These are phyloP conservation scores for Spea multiplicata DNA, from an alignment of 2,113 vertebrate species.

Conservation along the genomic window DNA sequence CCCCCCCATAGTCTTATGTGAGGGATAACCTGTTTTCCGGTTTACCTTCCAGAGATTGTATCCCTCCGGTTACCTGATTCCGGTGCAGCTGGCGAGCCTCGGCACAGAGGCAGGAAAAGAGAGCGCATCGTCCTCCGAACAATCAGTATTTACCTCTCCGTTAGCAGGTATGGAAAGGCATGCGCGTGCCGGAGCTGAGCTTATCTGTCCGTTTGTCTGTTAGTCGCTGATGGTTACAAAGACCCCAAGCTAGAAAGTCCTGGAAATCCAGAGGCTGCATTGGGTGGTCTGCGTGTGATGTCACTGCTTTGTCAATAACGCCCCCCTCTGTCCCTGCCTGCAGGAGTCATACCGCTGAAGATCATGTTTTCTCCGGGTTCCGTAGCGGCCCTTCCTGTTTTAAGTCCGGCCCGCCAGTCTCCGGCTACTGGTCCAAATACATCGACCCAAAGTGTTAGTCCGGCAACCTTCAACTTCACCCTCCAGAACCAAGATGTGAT, in stretches of 20 bases:
- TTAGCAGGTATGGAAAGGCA: slow-evolving; percentile 66
- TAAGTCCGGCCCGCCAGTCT: slow-evolving; percentile 55
- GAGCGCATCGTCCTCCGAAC: slow-evolving; percentile 67
- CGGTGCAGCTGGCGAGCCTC: slow-evolving; percentile 75
- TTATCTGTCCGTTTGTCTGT: too few relatives aligned
- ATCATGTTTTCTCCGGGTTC: slow-evolving; percentile 70
- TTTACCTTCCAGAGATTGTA: slow-evolving; percentile 72
- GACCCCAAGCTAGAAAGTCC: too few relatives aligned
- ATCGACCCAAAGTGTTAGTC: slow-evolving; percentile 69
- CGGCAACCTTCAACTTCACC: slow-evolving; percentile 87
- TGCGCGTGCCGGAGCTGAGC: too few relatives aligned
- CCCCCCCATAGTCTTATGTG: too few relatives aligned
- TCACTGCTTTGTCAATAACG: neutral
- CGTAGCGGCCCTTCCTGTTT: slow-evolving; percentile 59
- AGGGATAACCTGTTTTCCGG: slow-evolving; percentile 10
- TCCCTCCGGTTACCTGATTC: slow-evolving; percentile 86
- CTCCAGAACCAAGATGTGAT: slow-evolving; percentile 87
- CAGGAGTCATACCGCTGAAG: slow-evolving; percentile 79
- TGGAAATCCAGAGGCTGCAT: neutral
- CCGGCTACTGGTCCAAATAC: slow-evolving; percentile 53
- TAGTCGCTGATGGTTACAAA: too few relatives aligned
- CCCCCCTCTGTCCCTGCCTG: slow-evolving; percentile 24
- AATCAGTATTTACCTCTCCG: slow-evolving; percentile 74
- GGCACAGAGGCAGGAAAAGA: slow-evolving; percentile 61
- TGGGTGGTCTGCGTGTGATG: neutral